Evolutionary conservation across 1,140 invertebrate genomes (phyloP), one percentile per base, ranked within the genome.

Genomic region (Epicauta chinensis): DNA sequence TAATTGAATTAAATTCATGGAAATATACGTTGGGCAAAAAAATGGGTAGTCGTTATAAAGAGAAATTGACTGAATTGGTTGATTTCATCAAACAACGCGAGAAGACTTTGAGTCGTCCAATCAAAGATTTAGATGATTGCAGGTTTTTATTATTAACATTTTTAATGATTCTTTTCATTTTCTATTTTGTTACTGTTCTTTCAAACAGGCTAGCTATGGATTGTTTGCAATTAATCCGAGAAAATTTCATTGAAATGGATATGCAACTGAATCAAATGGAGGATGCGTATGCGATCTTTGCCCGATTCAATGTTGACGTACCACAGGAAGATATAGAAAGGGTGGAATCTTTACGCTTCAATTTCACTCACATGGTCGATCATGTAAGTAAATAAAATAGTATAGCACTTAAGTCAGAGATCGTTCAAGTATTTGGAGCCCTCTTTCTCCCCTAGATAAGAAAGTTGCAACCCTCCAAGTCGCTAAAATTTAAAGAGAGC

Each of bases 301-400:
- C 70, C 11, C 79, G 81, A 61, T 88, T 86, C 67, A 76, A 83
- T 16, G 79, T 91, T 17, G 73, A 80, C 56, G 77, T 91, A 11
- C 79, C 82, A 0, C 81, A 82, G 60, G 87, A 91, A 53, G 89
- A 93, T 61, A 79, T 81, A 2, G 86, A 91, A 54, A 77, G 81
- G 55, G 86, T 89, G 10, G 84, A 91, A 59, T 82, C 82, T 16
- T 71, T 93, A 6, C 74, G 87, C 55, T 86, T 85, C 61, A 81
- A 81, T 56, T 93, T 91, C 67, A 77, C 78, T 53, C 87, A 82
- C 64, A 81, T 92, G 75, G 69, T 89, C n/a, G 66, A 76, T 36
- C 83, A 79, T 53, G 82, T 86, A 73, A 73, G n/a, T n/a, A n/a
- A n/a, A n/a, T n/a, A n/a, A n/a, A n/a, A n/a, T n/a, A n/a, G n/a